Evolutionary conservation across 2,113 vertebrate species (phyloP).

Genomic region (Terrapene triunguis): DNA sequence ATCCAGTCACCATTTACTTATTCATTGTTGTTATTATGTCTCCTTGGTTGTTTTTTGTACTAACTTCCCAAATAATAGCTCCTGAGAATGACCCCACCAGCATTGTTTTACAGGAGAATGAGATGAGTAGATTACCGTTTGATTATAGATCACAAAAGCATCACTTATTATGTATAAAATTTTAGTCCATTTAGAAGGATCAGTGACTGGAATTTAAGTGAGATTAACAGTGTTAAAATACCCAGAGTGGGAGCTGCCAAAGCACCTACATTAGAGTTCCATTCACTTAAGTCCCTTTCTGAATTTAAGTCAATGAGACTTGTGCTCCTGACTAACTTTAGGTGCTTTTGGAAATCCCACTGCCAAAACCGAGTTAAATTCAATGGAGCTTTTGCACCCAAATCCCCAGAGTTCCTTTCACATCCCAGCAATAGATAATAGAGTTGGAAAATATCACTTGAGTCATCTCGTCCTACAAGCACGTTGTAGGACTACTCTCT

Average conservation of each 20-base stretch:
- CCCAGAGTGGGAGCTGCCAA: neutral
- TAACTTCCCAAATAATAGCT: neutral
- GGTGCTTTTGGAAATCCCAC: neutral
- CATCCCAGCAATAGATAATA: neutral
- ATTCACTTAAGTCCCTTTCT: neutral
- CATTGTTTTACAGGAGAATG: neutral
- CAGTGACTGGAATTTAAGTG: neutral
- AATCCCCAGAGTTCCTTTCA: neutral
- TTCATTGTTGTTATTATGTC: neutral
- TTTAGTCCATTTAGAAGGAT: neutral
- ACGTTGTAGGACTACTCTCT: neutral
- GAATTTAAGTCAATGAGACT: neutral
- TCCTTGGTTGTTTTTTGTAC: neutral
- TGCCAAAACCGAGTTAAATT: neutral
- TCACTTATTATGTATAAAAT: neutral
- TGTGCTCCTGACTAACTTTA: neutral
- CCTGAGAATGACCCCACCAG: neutral
- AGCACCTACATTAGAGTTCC: neutral
- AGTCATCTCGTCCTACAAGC: slow-evolving; percentile 23
- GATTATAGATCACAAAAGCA: neutral
- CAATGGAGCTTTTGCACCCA: neutral
- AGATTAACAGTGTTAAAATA: neutral
- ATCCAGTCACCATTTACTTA: neutral
- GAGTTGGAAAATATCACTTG: slow-evolving; percentile 28
- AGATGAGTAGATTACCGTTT: neutral